A percentile compares a stretch with the other conserved stretches of the same genome.
Evolutionary conservation across 2,888 invertebrate species (phyloP).

Genomic region (Drosophila infuscata): DNA sequence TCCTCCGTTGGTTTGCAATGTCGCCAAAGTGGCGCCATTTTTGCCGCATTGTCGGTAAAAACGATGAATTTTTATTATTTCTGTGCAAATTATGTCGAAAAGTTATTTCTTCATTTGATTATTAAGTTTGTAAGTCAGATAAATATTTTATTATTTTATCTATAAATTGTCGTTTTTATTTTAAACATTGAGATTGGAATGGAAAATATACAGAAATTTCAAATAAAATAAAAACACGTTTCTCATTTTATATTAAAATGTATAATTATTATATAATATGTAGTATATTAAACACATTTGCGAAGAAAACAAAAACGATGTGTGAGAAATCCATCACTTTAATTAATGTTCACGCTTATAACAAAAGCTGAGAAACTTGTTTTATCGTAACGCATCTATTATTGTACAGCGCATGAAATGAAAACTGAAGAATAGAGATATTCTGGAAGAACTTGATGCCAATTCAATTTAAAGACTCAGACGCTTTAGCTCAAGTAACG

Average conservation of each 20-base stretch:
- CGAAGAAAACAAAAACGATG: conserved; percentile 48
- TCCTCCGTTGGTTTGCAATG: conserved; percentile 22
- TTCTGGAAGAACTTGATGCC: conserved; percentile 43
- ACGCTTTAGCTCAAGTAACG: conserved; percentile 33
- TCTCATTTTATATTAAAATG: conserved; percentile 54
- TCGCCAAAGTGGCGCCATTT: conserved; percentile 83
- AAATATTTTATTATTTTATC: conserved; percentile 14
- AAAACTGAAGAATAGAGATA: neutral
- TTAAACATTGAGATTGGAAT: conserved; percentile 74
- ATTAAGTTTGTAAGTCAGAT: conserved; percentile 11
- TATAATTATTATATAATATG: conserved; percentile 66
- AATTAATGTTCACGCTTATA: conserved; percentile 56
- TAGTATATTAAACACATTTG: conserved; percentile 64
- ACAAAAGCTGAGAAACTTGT: conserved; percentile 56
- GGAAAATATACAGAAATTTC: conserved; percentile 47
- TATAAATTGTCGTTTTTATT: conserved; percentile 36
- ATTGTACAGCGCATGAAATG: conserved; percentile 29
- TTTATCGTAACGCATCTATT: conserved; percentile 29
- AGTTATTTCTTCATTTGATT: neutral
- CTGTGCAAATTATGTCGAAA: too few relatives aligned
- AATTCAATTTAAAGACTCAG: conserved; percentile 41
- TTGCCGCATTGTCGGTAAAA: conserved; percentile 79
- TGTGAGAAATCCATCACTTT: conserved; percentile 44
- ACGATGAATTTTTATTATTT: conserved; percentile 18
- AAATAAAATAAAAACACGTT: conserved; percentile 47